phyloP scores from a whole-genome alignment of 2,888 invertebrate genomes.

The Gortyna flavago region DNA sequence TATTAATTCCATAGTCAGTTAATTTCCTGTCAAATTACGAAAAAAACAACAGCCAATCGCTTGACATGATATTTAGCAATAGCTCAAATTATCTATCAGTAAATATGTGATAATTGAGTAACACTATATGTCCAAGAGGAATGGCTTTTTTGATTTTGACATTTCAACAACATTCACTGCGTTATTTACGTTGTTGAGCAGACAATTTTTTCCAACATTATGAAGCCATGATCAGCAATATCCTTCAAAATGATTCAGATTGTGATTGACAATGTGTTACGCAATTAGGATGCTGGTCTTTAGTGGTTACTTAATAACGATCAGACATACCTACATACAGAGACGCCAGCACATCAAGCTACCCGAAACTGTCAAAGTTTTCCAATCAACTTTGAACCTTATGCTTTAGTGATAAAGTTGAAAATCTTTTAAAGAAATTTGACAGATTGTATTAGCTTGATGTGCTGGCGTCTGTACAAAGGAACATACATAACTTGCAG shows the following conservation, averaged over 20 bases:
- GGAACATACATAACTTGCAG: constrained; percentile 19
- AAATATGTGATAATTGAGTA: no score
- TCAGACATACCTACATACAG: constrained; percentile 2
- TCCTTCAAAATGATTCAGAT: background rate
- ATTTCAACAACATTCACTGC: background rate
- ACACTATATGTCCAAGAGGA: no score
- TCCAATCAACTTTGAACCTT: no score
- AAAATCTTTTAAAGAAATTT: no score
- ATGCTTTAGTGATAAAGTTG: no score
- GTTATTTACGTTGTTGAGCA: background rate
- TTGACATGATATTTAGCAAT: background rate
- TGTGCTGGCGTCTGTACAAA: no score
- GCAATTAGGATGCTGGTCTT: background rate
- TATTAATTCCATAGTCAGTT: background rate
- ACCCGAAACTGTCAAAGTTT: no score
- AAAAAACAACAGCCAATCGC: background rate
- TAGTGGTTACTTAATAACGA: background rate
- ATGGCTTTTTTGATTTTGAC: background rate
- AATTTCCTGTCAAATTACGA: background rate
- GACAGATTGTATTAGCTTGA: no score
- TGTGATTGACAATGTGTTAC: background rate
- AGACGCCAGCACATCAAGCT: no score
- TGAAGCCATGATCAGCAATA: background rate
- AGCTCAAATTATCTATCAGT: background rate
- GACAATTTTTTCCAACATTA: background rate